Evolutionary conservation across 1,140 invertebrate genomes (phyloP).

Genomic region (Bombus sibiricus): DNA sequence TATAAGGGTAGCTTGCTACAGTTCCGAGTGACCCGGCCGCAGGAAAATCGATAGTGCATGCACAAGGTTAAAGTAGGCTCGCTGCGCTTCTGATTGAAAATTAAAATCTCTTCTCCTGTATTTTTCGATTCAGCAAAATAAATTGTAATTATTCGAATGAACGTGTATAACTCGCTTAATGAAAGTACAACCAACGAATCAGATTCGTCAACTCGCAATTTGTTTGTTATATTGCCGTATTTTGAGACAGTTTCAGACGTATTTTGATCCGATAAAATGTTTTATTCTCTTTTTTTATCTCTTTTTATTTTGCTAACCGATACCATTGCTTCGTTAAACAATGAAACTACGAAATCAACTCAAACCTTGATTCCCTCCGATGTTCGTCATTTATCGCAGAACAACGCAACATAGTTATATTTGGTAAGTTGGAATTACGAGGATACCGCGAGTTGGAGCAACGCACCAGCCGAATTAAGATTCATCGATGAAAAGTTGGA

Average conservation of each 20-base stretch:
- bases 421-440: no score
- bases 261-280: no score
- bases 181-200: background rate
- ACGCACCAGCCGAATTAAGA: constrained; percentile 15
- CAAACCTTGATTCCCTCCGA: background rate
- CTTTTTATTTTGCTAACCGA: no score
- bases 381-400: background rate
- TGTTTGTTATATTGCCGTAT: no score
- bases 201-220: background rate
- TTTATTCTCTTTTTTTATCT: no score
- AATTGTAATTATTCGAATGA: background rate
- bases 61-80: background rate
- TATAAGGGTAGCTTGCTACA: background rate
- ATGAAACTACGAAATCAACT: background rate
- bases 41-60: constrained; percentile 48
- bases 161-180: no score
- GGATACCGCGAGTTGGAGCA: no score
- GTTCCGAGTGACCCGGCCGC: background rate
- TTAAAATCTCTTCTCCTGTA: background rate
- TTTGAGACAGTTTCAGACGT: background rate
- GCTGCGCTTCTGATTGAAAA: background rate
- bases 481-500: background rate
- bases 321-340: background rate
- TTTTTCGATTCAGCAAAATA: background rate
- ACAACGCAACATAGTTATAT: no score